A percentile compares a stretch with the other conserved stretches of the same genome.
Evolutionary conservation across 2,113 vertebrate genomes (phyloP).

Genomic region (Chloropsis cyanopogon): DNA sequence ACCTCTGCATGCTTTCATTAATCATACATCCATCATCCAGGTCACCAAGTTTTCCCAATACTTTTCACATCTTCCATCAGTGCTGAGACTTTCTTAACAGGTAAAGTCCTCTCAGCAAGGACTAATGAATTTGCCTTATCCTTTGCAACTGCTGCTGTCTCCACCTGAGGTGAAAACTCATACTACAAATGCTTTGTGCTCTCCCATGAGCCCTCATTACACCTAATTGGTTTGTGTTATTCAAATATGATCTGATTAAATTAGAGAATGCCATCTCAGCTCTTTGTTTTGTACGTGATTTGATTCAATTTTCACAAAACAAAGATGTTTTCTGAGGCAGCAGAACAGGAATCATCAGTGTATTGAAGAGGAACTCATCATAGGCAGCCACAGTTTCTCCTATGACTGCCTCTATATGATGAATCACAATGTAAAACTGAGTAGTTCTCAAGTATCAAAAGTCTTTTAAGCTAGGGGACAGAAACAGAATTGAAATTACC

Average conservation of each 20-base stretch:
- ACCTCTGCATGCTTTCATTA: not conserved
- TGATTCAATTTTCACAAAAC: not conserved
- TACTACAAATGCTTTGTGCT: not conserved
- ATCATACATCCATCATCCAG: not conserved
- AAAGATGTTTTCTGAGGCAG: not conserved
- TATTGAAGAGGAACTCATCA: not conserved
- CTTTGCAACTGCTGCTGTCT: not conserved
- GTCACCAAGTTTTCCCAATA: not conserved
- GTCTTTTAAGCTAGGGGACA: not conserved
- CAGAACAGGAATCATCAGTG: not conserved
- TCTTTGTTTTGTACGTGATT: constrained; percentile 9
- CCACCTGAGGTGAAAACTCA: not conserved
- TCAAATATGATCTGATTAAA: not conserved
- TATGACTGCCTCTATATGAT: not conserved
- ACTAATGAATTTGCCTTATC: not conserved
- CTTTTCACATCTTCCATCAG: not conserved
- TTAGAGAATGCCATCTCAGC: not conserved
- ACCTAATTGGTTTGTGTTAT: not conserved
- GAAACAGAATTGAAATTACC: not conserved
- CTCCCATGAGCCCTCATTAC: not conserved
- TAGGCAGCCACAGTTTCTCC: not conserved
- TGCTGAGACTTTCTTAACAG: not conserved
- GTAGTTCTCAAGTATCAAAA: not conserved
- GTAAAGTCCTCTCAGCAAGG: not conserved
- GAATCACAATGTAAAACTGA: not conserved